phyloP scores from a whole-genome alignment of 2,797 vertebrate genomes.

The Coregonus ussuriensis region DNA sequence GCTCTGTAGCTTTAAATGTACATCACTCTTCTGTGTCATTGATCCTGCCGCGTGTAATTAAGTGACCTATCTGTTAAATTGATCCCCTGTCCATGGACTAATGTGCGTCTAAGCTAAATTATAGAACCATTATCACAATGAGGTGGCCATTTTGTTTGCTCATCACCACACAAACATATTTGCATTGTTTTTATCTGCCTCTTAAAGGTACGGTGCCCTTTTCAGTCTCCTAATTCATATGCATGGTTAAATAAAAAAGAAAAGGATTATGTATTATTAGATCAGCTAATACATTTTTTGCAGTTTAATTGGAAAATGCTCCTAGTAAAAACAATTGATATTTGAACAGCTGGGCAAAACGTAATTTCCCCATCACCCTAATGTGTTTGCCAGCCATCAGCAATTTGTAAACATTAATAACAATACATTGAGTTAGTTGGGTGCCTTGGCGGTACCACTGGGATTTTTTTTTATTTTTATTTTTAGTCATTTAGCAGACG shows the following conservation, averaged over 20 bases:
- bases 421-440: constrained; percentile 77
- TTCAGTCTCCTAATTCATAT: constrained; percentile 34
- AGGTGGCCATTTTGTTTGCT: not conserved
- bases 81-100: constrained; percentile 23
- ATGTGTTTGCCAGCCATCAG: constrained; percentile 73
- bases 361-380: constrained; percentile 74
- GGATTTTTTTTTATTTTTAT: too few species aligned
- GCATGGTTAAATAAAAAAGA: constrained; percentile 49
- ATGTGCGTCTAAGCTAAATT: constrained; percentile 25
- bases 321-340: constrained; percentile 72
- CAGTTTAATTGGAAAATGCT: constrained; percentile 70
- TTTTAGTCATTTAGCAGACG: too few species aligned
- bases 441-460: constrained; percentile 62
- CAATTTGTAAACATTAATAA: constrained; percentile 80
- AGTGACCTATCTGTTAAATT: constrained; percentile 30
- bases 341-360: constrained; percentile 74
- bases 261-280: constrained; percentile 46
- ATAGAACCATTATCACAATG: constrained; percentile 24
- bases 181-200: constrained; percentile 18
- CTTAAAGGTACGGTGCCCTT: constrained; percentile 26
- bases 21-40: constrained; percentile 2
- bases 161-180: not conserved
- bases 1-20: constrained; percentile 6
- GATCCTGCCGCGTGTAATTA: constrained; percentile 14
- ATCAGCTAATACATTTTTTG: constrained; percentile 67